phyloP scores from a whole-genome alignment of 2,797 vertebrate genomes.

The Xenopus petersii region DNA sequence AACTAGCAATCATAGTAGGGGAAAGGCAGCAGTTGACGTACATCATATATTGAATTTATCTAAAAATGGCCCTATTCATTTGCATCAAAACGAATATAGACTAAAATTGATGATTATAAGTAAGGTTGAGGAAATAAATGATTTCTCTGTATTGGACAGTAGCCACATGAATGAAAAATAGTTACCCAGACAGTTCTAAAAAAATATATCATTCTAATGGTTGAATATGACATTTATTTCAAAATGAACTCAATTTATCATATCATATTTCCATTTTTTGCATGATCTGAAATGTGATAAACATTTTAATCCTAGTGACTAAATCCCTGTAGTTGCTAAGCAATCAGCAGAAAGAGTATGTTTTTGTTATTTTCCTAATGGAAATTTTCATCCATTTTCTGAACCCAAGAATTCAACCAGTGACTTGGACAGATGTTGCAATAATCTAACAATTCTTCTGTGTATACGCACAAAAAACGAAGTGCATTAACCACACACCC shows the following conservation, averaged over 20 bases:
- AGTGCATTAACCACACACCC: background rate
- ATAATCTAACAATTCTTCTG: constrained; percentile 21
- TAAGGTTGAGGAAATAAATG: background rate
- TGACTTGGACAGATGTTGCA: constrained; percentile 36
- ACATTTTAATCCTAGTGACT: constrained; percentile 41
- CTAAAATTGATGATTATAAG: too few relatives aligned
- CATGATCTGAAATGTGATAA: constrained; percentile 33
- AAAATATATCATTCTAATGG: constrained; percentile 7
- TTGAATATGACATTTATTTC: constrained; percentile 6
- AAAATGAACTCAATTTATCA: constrained; percentile 22
- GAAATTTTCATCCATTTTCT: constrained; percentile 27
- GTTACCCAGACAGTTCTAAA: background rate
- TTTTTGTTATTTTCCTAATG: constrained; percentile 27
- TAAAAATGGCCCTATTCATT: too few relatives aligned
- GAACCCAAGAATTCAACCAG: constrained; percentile 31
- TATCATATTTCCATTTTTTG: constrained; percentile 30
- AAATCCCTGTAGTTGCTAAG: constrained; percentile 41
- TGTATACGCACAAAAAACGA: background rate
- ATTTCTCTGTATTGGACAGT: background rate
- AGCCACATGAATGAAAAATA: constrained; percentile 18
- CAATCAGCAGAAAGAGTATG: constrained; percentile 40
- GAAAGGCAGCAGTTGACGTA: too few relatives aligned
- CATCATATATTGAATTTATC: too few relatives aligned
- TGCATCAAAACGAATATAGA: too few relatives aligned
- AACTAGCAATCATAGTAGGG: too few relatives aligned